Percentiles rank a stretch among this genome's conserved stretches.
Conservation (phyloP, 2,113 vertebrate species). For the Lophochroa leadbeateri region DNA sequence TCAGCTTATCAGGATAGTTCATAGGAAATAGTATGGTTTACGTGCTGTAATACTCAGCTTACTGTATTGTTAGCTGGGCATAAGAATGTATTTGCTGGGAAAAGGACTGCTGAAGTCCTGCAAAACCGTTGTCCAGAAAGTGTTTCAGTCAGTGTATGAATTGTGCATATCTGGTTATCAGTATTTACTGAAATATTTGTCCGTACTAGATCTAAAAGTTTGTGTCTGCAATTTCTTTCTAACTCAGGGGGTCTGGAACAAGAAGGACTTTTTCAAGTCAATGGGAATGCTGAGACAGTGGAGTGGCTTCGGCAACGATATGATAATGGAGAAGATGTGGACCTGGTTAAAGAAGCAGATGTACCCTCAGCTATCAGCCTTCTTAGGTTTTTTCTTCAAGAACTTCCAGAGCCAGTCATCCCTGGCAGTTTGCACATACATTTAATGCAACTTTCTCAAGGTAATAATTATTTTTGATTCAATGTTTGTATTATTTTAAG, state of each 20-base stretch:
- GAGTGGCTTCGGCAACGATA: constrained; percentile 96
- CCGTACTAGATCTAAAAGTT: background rate
- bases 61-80: background rate
- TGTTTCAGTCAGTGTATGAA: background rate
- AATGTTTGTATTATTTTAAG: background rate
- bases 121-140: background rate
- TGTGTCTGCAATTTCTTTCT: constrained; percentile 29
- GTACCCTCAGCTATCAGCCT: constrained; percentile 95
- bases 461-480: constrained; percentile 62
- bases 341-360: constrained; percentile 95
- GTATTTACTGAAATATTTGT: background rate
- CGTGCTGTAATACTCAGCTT: background rate
- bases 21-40: background rate
- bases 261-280: constrained; percentile 96
- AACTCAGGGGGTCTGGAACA: constrained; percentile 89
- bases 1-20: background rate
- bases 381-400: constrained; percentile 96
- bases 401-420: constrained; percentile 95
- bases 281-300: constrained; percentile 95
- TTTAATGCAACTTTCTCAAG: constrained; percentile 94
- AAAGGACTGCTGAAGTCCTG: background rate
- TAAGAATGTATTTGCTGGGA: background rate
- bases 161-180: background rate
- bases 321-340: constrained; percentile 93
- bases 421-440: constrained; percentile 88